These are phyloP conservation scores for Otocyon megalotis DNA, from an alignment of 2,113 vertebrate genomes.

Conservation along the genomic window DNA sequence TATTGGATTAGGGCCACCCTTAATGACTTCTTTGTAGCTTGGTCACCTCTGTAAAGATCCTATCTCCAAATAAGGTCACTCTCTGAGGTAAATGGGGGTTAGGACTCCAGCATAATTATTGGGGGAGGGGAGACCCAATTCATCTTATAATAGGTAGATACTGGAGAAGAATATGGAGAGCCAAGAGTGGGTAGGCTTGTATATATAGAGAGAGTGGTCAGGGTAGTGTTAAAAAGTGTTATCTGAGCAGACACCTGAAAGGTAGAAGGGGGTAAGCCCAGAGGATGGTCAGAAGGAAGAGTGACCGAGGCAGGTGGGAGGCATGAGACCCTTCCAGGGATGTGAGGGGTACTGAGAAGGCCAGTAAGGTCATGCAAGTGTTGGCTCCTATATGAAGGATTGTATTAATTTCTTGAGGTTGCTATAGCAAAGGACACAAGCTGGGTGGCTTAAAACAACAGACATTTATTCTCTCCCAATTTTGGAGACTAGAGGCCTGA, in stretches of 20 bases:
- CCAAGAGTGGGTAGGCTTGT: not conserved
- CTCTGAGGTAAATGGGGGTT: not conserved
- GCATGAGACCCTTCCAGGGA: not conserved
- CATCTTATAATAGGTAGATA: not conserved
- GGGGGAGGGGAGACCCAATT: not conserved
- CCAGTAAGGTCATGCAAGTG: rapidly evolving
- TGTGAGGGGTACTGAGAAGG: not conserved
- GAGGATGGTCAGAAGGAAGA: not conserved
- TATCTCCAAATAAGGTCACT: not conserved
- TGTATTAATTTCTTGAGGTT: not conserved
- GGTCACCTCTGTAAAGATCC: not conserved
- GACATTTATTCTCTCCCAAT: too few relatives aligned
- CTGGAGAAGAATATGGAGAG: not conserved
- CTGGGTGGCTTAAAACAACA: not conserved
- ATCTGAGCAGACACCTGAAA: not conserved
- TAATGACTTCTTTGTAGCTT: not conserved
- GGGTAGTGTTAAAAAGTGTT: not conserved
- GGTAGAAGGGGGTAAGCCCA: not conserved
- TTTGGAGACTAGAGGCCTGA: not conserved
- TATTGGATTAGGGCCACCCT: not conserved
- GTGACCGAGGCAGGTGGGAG: not conserved
- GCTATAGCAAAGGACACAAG: not conserved
- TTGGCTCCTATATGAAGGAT: not conserved
- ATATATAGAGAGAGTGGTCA: not conserved
- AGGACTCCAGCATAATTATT: not conserved